Percentiles rank a stretch among this genome's conserved stretches.
These are phyloP conservation scores for Allacma fusca DNA, from an alignment of 2,888 invertebrate species.

Conservation along the genomic window DNA sequence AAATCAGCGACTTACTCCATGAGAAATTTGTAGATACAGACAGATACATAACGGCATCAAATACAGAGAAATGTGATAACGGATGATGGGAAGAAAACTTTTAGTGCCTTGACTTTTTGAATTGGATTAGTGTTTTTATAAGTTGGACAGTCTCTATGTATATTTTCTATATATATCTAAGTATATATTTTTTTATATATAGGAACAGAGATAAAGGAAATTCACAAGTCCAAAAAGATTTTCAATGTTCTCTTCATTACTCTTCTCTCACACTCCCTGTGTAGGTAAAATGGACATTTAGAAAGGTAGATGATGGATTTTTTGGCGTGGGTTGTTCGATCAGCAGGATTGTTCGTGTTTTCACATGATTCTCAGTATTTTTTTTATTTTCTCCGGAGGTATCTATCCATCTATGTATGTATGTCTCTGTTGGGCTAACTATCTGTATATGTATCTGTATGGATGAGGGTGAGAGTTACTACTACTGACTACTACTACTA, in stretches of 20 bases:
- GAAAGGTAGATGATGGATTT: conserved; percentile 7
- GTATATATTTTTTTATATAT: no score
- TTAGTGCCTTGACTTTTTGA: not conserved
- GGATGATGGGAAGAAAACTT: not conserved
- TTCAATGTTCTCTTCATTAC: not conserved
- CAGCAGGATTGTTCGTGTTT: conserved; percentile 12
- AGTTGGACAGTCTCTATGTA: no score
- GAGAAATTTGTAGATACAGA: conserved; percentile 20
- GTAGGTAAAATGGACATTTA: not conserved
- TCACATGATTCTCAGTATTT: not conserved
- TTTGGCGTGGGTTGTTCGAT: conserved; percentile 4
- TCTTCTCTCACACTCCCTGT: not conserved
- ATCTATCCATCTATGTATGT: no score
- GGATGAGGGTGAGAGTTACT: not conserved
- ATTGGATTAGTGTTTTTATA: no score
- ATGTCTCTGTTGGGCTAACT: no score
- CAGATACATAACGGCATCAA: conserved; percentile 1
- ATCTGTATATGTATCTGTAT: not conserved
- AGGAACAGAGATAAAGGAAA: no score
- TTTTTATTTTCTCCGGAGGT: not conserved
- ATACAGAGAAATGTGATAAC: no score
- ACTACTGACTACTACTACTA: no score
- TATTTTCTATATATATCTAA: no score
- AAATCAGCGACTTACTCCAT: not conserved
- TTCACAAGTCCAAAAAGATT: no score